Base-by-base conservation (phyloP, 1,140 invertebrate genomes). In the Dolichoris vasculosae region DNA sequence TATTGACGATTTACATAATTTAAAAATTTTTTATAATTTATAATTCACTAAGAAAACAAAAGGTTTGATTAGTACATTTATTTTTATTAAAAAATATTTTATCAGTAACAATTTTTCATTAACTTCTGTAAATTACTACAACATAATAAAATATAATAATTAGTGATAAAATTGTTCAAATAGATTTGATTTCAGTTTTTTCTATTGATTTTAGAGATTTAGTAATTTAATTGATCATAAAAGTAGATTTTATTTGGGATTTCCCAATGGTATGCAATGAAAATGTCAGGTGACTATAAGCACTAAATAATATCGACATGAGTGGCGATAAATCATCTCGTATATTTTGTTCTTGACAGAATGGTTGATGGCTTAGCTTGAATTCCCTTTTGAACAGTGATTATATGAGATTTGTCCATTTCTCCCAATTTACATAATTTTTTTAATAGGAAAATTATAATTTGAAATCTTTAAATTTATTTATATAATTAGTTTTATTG, bases 241-340 rank as follows among this genome's bases (percentile, higher is more conserved):
- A 85, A 77, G 78, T 79, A 76, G 79, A 82, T 81, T 85, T 85
- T 76, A 85, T 85, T 79, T 59, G 78, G 38, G 35, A 71, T 81
- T 75, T 80, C 51, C 78, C 7, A 63, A 67, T 73, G 35, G 77
- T 64, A 67, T 51, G 64, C 84, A 81, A 81, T 81, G 77, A 85
- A 85, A 85, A 43, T 76, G 77, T 81, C 78, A 80, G 78, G 0
- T 40, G n/a, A 32, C 69, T 76, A 71, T 75, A 77, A 85, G 83
- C 77, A 76, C 51, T 85, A 85, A 81, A 81, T 85, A 85, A 85
- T 85, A 85, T 85, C 43, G 67, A 67, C 48, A 71, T 30, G 48
- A 69, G 23, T 51, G 32, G 13, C 78, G 40, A 81, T 85, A 85
- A 85, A 85, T 85, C 84, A 69, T 17, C 3, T 30, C 9, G 38